Percentiles rank a stretch among this genome's conserved stretches.
Conservation (phyloP, 2,113 vertebrate species). For the Salvator merianae region DNA sequence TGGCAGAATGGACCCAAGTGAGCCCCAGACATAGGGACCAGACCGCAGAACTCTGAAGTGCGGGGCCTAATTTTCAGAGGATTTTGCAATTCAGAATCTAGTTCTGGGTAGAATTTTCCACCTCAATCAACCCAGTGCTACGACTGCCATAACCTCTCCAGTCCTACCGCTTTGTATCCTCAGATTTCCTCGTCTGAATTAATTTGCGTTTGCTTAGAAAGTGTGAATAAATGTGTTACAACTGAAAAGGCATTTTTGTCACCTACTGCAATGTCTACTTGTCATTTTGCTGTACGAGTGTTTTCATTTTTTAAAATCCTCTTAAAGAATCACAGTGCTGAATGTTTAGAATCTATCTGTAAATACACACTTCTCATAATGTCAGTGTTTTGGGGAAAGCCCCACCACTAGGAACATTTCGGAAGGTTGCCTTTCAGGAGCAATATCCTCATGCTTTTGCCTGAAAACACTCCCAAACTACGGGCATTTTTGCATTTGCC, state of each 20-base stretch:
- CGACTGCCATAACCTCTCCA: not conserved
- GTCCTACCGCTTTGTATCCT: conserved; percentile 39
- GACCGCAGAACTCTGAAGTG: not conserved
- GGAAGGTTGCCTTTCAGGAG: too few species aligned
- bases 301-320: conserved; percentile 33
- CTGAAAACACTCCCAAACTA: too few species aligned
- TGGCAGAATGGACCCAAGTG: not conserved
- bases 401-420: too few species aligned
- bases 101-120: not conserved
- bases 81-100: not conserved
- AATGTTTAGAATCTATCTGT: conserved; percentile 8
- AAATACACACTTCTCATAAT: too few species aligned
- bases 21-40: not conserved
- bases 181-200: conserved; percentile 62
- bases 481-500: too few species aligned
- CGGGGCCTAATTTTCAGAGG: not conserved
- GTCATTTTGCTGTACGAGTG: conserved; percentile 57
- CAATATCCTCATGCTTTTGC: too few species aligned
- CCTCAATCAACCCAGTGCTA: not conserved
- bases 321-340: conserved; percentile 44
- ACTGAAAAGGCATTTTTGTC: conserved; percentile 16
- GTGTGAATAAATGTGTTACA: conserved; percentile 67
- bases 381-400: too few species aligned
- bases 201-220: conserved; percentile 66
- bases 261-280: conserved; percentile 56